Evolutionary conservation across 2,113 vertebrate genomes (phyloP).

Genomic region (Anguilla rostrata): DNA sequence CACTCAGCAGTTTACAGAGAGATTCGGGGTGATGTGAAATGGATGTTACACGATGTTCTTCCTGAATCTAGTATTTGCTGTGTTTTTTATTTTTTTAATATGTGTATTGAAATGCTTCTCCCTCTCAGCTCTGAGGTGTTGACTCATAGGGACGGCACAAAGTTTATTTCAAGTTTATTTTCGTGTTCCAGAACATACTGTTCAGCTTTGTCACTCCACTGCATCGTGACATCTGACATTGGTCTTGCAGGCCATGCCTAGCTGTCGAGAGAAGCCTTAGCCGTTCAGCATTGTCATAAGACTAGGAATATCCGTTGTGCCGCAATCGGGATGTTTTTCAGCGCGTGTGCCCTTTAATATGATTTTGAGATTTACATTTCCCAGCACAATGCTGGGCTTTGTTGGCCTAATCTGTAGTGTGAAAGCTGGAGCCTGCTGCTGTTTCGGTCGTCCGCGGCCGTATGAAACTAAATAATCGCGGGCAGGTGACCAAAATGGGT

Average conservation of each 20-base stretch:
- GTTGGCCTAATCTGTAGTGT: constrained; percentile 17
- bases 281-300: not conserved
- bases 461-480: constrained; percentile 21
- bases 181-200: not conserved
- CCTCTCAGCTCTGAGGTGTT: not conserved
- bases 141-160: not conserved
- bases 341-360: constrained; percentile 3
- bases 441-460: not conserved
- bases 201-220: not conserved
- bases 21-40: not conserved
- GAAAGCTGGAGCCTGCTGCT: not conserved
- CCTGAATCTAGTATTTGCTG: not conserved
- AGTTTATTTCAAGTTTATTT: not conserved
- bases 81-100: not conserved
- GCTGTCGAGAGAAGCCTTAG: not conserved
- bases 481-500: not conserved
- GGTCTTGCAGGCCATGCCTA: not conserved
- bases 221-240: not conserved
- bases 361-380: constrained; percentile 12
- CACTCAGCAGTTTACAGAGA: not conserved
- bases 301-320: constrained; percentile 1
- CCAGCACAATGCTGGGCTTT: constrained; percentile 15
- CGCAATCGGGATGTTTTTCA: not conserved
- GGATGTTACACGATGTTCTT: not conserved
- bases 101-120: not conserved